Conservation (phyloP, 2,113 vertebrate species). For the Cynopterus brachyotis region DNA sequence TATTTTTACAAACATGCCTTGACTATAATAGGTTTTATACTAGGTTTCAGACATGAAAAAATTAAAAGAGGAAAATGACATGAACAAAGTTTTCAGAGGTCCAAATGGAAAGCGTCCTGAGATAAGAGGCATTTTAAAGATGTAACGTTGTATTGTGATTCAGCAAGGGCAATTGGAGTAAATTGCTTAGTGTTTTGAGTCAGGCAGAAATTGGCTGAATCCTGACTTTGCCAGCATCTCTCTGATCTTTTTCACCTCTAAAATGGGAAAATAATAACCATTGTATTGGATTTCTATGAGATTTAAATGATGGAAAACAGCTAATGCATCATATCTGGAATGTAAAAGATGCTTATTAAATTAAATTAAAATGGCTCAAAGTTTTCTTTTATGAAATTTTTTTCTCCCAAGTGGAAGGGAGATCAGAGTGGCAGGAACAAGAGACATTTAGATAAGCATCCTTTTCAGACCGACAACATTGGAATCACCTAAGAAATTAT, state of each 20-base stretch:
- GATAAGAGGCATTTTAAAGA: neutral
- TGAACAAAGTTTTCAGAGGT: neutral
- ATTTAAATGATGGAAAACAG: neutral
- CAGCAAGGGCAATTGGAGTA: neutral
- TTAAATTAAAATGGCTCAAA: neutral
- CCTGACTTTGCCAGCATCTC: neutral
- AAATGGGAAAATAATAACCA: neutral
- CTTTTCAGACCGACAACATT: neutral
- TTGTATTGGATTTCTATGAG: neutral
- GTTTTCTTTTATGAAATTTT: neutral
- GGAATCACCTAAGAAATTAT: neutral
- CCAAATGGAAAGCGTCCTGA: neutral
- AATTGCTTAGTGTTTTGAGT: neutral
- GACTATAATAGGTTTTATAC: neutral
- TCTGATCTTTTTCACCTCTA: neutral
- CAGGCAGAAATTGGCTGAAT: neutral
- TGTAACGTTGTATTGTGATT: neutral
- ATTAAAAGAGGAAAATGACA: neutral
- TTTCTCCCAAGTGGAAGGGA: neutral
- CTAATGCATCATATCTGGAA: neutral
- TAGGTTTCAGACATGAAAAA: neutral
- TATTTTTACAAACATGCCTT: neutral
- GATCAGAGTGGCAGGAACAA: neutral
- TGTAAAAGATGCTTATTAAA: neutral
- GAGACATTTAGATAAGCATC: neutral